These are phyloP conservation scores for Neosalanx taihuensis DNA, from an alignment of 2,797 vertebrate species.

Conservation along the genomic window DNA sequence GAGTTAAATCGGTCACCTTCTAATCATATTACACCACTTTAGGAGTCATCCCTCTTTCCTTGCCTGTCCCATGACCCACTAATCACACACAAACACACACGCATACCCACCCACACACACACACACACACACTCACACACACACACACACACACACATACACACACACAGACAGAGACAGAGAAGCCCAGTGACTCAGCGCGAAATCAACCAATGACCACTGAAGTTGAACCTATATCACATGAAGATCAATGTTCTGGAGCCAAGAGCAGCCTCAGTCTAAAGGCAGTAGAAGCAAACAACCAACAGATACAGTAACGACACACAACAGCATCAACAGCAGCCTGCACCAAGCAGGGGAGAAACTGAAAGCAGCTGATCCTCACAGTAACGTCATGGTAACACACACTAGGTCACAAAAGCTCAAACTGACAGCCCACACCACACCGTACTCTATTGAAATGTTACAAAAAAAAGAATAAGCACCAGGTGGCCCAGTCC, in stretches of 20 bases:
- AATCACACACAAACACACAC: neutral
- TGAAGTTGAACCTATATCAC: neutral
- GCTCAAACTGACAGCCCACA: neutral
- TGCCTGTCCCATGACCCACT: neutral
- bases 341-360: neutral
- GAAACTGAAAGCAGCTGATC: neutral
- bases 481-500: neutral
- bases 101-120: too few species aligned
- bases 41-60: neutral
- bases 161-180: neutral
- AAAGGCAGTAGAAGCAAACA: neutral
- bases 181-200: neutral
- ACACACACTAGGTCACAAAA: neutral
- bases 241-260: neutral
- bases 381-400: neutral
- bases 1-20: neutral
- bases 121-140: neutral
- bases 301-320: neutral
- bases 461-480: neutral
- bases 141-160: neutral
- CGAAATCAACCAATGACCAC: neutral
- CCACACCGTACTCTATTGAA: neutral
- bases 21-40: slow-evolving; percentile 1
- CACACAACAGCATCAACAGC: neutral
- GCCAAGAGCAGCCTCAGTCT: neutral